Evolutionary conservation across 2,888 invertebrate genomes (phyloP).

Genomic region (Andrena hattorfiana): DNA sequence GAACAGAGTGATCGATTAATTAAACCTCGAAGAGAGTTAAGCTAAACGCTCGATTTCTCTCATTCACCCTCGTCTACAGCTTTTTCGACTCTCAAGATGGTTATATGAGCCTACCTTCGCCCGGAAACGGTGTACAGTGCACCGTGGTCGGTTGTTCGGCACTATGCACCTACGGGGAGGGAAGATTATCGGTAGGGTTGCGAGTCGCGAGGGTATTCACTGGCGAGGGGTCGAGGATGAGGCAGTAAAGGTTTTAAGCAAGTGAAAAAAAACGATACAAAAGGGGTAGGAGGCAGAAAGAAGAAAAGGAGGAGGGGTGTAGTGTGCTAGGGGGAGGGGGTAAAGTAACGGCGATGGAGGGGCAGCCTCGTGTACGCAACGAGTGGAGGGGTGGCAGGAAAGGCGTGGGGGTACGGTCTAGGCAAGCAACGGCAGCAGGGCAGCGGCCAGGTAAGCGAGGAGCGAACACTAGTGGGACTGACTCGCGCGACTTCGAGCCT

Average conservation of each 20-base stretch:
- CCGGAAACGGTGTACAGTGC: not conserved
- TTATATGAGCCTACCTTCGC: not conserved
- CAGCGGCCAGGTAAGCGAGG: conserved; percentile 82
- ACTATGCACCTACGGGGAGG: not conserved
- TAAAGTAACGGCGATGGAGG: conserved; percentile 71
- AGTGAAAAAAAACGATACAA: conserved; percentile 22
- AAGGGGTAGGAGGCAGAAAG: conserved; percentile 36
- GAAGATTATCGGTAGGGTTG: conserved; percentile 27
- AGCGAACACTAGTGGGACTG: conserved; percentile 82
- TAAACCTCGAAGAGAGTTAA: not conserved
- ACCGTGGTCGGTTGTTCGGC: not conserved
- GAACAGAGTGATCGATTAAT: not conserved
- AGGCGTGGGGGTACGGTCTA: conserved; percentile 81
- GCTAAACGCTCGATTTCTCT: not conserved
- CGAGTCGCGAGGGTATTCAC: conserved; percentile 14
- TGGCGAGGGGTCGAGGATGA: not conserved
- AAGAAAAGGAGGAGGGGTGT: conserved; percentile 55
- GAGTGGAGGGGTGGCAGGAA: conserved; percentile 77
- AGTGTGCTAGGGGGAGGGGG: conserved; percentile 41
- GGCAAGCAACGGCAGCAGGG: conserved; percentile 77
- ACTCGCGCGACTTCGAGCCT: conserved; percentile 81
- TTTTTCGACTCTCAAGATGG: too few species aligned
- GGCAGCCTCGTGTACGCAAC: conserved; percentile 79
- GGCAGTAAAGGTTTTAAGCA: not conserved
- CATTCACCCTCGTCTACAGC: not conserved